A percentile compares a stretch with the other conserved stretches of the same genome.
Evolutionary conservation across 2,888 invertebrate genomes (phyloP).

Genomic region (Muschampia plurimacula): DNA sequence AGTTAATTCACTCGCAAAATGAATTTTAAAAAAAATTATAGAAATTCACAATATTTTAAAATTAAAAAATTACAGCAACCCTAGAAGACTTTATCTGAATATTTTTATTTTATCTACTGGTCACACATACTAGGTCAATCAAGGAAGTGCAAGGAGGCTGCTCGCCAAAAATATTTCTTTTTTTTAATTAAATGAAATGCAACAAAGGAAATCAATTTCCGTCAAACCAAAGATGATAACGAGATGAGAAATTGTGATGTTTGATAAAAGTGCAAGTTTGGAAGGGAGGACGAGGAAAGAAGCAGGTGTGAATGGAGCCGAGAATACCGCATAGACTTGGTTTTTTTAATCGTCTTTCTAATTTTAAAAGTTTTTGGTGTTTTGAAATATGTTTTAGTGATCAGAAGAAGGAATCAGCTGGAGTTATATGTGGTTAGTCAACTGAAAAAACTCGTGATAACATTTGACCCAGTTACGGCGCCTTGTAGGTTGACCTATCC

Average conservation of each 20-base stretch:
- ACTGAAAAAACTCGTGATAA: conserved; percentile 57
- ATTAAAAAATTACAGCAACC: background rate
- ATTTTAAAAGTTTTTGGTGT: conserved; percentile 52
- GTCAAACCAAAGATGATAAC: conserved; percentile 56
- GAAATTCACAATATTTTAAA: background rate
- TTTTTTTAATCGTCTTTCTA: conserved; percentile 54
- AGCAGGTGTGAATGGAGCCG: conserved; percentile 64
- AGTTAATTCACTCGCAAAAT: too few relatives aligned
- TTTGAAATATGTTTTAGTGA: conserved; percentile 48
- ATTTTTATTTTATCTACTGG: conserved; percentile 48
- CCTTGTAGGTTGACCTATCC: conserved; percentile 83
- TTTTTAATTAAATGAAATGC: conserved; percentile 64
- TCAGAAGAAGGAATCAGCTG: conserved; percentile 46
- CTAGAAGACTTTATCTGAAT: background rate
- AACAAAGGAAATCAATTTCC: conserved; percentile 58
- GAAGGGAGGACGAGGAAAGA: conserved; percentile 58
- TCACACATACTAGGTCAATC: conserved; percentile 67
- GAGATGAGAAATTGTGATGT: conserved; percentile 65
- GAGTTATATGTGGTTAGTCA: conserved; percentile 45
- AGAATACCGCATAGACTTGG: conserved; percentile 74
- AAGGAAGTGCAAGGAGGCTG: conserved; percentile 73
- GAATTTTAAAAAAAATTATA: too few relatives aligned
- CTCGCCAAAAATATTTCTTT: conserved; percentile 64
- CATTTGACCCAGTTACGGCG: conserved; percentile 81
- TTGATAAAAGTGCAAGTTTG: conserved; percentile 59